Base-by-base conservation (phyloP, 2,113 vertebrate species). In the Odocoileus hemionus region DNA sequence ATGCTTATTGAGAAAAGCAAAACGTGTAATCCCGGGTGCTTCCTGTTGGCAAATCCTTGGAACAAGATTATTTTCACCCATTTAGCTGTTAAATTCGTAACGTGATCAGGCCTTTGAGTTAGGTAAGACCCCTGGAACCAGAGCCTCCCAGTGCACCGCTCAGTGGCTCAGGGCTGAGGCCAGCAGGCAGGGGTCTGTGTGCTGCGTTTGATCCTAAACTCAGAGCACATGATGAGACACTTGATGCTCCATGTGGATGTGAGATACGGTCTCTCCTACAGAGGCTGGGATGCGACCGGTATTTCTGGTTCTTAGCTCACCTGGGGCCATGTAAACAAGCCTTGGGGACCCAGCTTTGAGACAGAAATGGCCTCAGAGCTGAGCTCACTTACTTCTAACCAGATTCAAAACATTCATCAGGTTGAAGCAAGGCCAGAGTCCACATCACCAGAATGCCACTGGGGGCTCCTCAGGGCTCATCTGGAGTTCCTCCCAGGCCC, bases 11-110 rank as follows among this genome's bases (percentile, higher is more conserved):
- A 57, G 64, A 76, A 55, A 70, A 80, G 26, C 33, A 54, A 86
- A 70, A 96, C 60, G 52, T 6, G 19, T 25, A 36, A 25, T 21
- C 86, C 60, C 2, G 7, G 57, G 23, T 7, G 0, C 91, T 95
- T 96, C 79, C 92, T 55, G 57, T 47, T 87, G 78, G 95, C 93
- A n/a, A 21, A 36, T 13, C 67, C 60, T 79, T 21, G 21, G 21
- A 12, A 14, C 1, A 4, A 82, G 89, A 54, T 93, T 8, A 3
- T 60, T 55, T 60, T 43, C 25, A 28, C 74, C 19, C 4, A 16
- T 1, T 39, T 6, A 61, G 10, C 55, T n/a, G 17, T 21, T 58
- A 30, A 47, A 39, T 26, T 3, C 0, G n/a, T 84, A 61, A 96
- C 14, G 19, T 0, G 30, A 85, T 45, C 52, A 5, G 92, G 36